Evolutionary conservation across 2,888 invertebrate genomes (phyloP), one percentile per base, ranked within the genome.

Genomic region (Amblyjoppa proteus): DNA sequence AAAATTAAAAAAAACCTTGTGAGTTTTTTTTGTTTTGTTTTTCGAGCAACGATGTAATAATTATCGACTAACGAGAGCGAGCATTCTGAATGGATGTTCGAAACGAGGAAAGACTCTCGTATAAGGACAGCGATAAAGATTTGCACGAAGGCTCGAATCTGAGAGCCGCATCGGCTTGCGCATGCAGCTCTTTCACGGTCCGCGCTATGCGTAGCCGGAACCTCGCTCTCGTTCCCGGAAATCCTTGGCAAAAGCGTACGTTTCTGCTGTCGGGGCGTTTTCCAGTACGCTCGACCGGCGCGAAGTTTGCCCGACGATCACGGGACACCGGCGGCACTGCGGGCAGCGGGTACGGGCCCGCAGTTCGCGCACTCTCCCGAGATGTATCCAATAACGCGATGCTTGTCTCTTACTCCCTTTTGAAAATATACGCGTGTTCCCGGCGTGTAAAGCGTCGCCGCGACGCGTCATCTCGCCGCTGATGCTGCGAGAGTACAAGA

Each of bases 181-280:
- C 51, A 74, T 83, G 70, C 75, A 75, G 74, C 74, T 64, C 76
- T 73, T 76, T 45, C 83, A 75, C 81, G 71, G 78, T 77, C 80
- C 71, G 75, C 70, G 87, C 87, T 86, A 87, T 90, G 90, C 91
- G 91, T 92, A 92, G 91, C 91, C 92, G 91, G 91, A 92, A 92
- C 92, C 90, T 88, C 79, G 89, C 85, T 78, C 74, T 88, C 89
- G 88, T 93, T 93, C 93, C 92, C 90, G 91, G 93, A 93, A 92
- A 89, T 89, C 84, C 74, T 70, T 69, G 79, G 79, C 81, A 56
- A 34, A 82, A 85, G 56, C 68, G 79, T 69, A 53, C 56, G 88
- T 80, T 92, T 91, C 84, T 90, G 92, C 92, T 91, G 89, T 90
- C 90, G 87, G 83, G 85, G 90, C 89, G 88, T 89, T 92, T 92